Percentiles rank a stretch among this genome's conserved stretches.
These are phyloP conservation scores for Nemotelus nigrinus DNA, from an alignment of 2,888 invertebrate species.

Conservation along the genomic window DNA sequence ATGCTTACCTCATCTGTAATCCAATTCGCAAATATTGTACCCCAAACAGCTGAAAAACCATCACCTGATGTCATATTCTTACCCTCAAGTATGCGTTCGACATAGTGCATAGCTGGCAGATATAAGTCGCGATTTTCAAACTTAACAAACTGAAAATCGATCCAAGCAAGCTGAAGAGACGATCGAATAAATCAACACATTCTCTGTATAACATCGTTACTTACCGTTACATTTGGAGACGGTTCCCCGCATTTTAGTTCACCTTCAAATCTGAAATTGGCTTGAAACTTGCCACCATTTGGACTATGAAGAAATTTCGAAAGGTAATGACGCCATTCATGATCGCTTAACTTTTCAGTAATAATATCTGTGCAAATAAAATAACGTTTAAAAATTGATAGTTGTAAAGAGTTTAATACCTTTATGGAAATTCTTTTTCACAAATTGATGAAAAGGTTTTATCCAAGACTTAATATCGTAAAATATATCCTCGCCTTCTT, in stretches of 20 bases:
- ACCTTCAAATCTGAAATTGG: constrained; percentile 72
- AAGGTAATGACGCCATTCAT: constrained; percentile 71
- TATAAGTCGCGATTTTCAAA: constrained; percentile 74
- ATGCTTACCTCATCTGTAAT: constrained; percentile 75
- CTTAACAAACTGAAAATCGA: constrained; percentile 70
- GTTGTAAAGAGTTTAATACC: constrained; percentile 60
- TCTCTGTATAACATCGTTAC: neutral
- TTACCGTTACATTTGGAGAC: constrained; percentile 69
- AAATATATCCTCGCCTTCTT: constrained; percentile 68
- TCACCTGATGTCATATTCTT: constrained; percentile 70
- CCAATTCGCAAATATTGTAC: constrained; percentile 78
- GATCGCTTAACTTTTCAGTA: constrained; percentile 64
- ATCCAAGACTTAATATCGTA: constrained; percentile 72
- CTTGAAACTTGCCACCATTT: constrained; percentile 74
- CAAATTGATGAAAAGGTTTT: constrained; percentile 72
- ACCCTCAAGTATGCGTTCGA: constrained; percentile 69
- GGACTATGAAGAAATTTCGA: constrained; percentile 78
- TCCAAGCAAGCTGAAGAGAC: constrained; percentile 47
- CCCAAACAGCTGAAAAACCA: constrained; percentile 75
- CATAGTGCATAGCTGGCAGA: constrained; percentile 77
- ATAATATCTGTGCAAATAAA: constrained; percentile 64
- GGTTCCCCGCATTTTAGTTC: constrained; percentile 72
- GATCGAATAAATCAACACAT: constrained; percentile 12
- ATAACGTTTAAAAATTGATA: neutral
- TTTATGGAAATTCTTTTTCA: constrained; percentile 69